A percentile compares a stretch with the other conserved stretches of the same genome.
phyloP scores from a whole-genome alignment of 2,113 vertebrate species.

The Gallinago media region DNA sequence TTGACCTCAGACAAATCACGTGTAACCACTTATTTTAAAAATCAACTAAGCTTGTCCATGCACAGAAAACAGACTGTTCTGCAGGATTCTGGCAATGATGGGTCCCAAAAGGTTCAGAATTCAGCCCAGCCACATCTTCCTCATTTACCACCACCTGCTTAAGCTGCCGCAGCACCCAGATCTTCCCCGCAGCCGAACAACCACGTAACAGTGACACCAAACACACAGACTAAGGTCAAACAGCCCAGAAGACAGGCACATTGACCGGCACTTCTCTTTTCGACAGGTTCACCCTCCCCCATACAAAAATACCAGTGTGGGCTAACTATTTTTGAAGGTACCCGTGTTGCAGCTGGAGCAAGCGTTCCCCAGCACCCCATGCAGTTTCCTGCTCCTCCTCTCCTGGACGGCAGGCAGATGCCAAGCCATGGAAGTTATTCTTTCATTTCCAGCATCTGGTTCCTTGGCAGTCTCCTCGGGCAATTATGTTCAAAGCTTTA shows the following conservation, averaged over 20 bases:
- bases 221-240: fast-evolving
- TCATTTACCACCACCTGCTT: neutral
- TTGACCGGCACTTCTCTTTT: neutral
- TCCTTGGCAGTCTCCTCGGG: constrained; percentile 46
- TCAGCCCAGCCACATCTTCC: neutral
- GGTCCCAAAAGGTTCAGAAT: neutral
- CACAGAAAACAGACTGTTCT: neutral
- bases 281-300: neutral
- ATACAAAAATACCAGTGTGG: neutral
- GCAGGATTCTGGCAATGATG: neutral
- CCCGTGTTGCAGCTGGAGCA: neutral
- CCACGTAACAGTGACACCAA: fast-evolving
- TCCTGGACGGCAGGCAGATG: neutral
- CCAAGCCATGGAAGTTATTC: constrained; percentile 44
- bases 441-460: constrained; percentile 57
- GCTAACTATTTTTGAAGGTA: neutral
- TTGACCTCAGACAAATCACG: neutral
- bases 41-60: neutral
- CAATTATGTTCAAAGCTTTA: constrained; percentile 41
- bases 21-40: constrained; percentile 1
- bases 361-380: neutral
- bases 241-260: neutral
- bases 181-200: neutral
- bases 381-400: neutral
- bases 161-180: neutral